Evolutionary conservation across 2,797 vertebrate genomes (phyloP), one percentile per base, ranked within the genome.

Genomic region (Gallinago solitaria): DNA sequence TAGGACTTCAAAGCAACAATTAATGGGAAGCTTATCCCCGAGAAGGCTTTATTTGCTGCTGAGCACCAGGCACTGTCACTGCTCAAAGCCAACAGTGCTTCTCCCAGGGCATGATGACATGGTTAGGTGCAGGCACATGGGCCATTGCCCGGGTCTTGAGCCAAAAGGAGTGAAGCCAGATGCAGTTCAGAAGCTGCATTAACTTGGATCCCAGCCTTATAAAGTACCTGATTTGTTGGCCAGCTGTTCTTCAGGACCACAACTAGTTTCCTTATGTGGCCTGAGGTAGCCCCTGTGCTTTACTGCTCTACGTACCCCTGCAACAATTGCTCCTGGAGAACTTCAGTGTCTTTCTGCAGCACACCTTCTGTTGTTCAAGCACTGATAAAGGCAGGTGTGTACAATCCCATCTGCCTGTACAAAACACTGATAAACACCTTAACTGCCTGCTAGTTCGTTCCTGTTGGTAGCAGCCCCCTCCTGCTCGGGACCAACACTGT

Each of bases 31-130:
- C 54, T 83, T 81, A 54, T 69, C 60, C 59, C 35, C 48, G 28
- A 84, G 83, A 67, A 73, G 78, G 64, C 41, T 90, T 83, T 61
- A 70, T 79, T 70, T 95, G 65, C 65, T 75, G 69, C 83, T 73
- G 67, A 83, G 33, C 59, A 50, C 23, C 0, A 0, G 50, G 50
- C 33, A 16, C 68, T 39, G 37, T 47, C 69, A 12, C 77, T 51
- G 61, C 65, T 76, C 4, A 1, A 13, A 65, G 76, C 13, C 0
- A 0, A 16, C 3, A 5, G 79, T 41, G 50, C 27, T 41, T 51
- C 33, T 87, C 47, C 65, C 25, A 37, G 37, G 28, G 53, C 35
- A 16, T 2, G 33, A n/a, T 8, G 86, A 45, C 18, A n/a, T 21
- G 16, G 37, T 2, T 18, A 35, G 32, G 28, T 59, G 14, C 4